Evolutionary conservation across 23 tunicate species (phyloP).

Genomic region (Halocynthia aurantium): DNA sequence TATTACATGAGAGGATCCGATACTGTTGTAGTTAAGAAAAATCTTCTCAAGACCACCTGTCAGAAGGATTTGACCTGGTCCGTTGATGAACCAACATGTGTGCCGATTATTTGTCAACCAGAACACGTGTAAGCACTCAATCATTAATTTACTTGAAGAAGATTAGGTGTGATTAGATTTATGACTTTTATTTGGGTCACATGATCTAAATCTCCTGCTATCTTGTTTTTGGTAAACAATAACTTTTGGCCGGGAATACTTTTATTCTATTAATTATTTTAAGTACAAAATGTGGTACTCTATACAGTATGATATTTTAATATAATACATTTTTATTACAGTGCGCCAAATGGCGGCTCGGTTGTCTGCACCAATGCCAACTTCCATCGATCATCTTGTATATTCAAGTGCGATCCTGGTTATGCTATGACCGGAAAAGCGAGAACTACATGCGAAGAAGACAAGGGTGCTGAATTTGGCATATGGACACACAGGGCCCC

Average conservation of each 20-base stretch:
- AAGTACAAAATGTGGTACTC: too few species aligned
- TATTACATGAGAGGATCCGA: constrained; percentile 16
- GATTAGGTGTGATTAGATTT: too few species aligned
- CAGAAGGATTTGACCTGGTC: neutral
- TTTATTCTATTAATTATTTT: too few species aligned
- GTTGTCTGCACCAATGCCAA: constrained; percentile 32
- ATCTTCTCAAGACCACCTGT: constrained; percentile 11
- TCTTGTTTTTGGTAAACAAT: too few species aligned
- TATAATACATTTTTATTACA: neutral
- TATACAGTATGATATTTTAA: neutral
- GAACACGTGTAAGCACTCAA: neutral
- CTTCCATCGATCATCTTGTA: constrained; percentile 30
- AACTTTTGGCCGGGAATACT: too few species aligned
- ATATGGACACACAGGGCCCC: constrained; percentile 9
- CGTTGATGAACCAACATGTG: constrained; percentile 18
- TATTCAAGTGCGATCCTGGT: constrained; percentile 30
- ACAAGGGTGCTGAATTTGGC: constrained; percentile 6
- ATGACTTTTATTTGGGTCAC: too few species aligned
- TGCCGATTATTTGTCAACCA: constrained; percentile 15
- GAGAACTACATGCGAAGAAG: constrained; percentile 15
- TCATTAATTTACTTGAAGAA: neutral
- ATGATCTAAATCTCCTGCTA: too few species aligned
- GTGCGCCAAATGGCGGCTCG: constrained; percentile 16
- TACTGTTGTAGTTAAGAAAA: neutral
- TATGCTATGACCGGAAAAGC: constrained; percentile 26